Evolutionary conservation across 2,797 vertebrate species (phyloP).

Genomic region (Rhinatrema bivittatum): DNA sequence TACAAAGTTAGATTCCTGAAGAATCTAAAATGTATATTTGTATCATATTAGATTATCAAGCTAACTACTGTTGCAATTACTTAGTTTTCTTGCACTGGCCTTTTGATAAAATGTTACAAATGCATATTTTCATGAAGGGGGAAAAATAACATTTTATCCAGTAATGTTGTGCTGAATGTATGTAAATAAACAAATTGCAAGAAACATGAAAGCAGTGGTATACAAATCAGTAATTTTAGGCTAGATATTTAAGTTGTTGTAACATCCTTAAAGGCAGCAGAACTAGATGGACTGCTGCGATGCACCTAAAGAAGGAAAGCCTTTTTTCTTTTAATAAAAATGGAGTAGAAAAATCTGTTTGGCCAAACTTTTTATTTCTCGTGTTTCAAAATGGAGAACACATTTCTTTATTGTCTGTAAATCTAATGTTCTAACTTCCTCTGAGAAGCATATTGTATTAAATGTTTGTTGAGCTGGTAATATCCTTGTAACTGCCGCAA

Average conservation of each 20-base stretch:
- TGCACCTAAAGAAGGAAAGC: slow-evolving; percentile 41
- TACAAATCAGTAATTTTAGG: slow-evolving; percentile 51
- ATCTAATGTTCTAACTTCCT: slow-evolving; percentile 65
- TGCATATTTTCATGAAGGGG: slow-evolving; percentile 52
- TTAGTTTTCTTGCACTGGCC: slow-evolving; percentile 57
- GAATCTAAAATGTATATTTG: slow-evolving; percentile 63
- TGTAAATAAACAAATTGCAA: slow-evolving; percentile 57
- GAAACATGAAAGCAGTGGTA: slow-evolving; percentile 52
- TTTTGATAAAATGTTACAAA: slow-evolving; percentile 47
- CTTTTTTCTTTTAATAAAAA: slow-evolving; percentile 51
- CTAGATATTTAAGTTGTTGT: slow-evolving; percentile 48
- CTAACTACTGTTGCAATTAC: slow-evolving; percentile 52
- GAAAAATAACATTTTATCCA: slow-evolving; percentile 45
- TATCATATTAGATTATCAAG: slow-evolving; percentile 55
- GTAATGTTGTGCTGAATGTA: slow-evolving; percentile 65
- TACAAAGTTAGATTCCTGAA: slow-evolving; percentile 49
- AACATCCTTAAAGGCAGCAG: slow-evolving; percentile 46
- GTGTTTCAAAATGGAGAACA: slow-evolving; percentile 55
- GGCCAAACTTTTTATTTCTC: slow-evolving; percentile 54
- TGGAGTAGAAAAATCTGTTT: slow-evolving; percentile 42
- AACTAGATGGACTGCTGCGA: slow-evolving; percentile 42
- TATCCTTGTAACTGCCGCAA: slow-evolving; percentile 55
- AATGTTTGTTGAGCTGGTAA: slow-evolving; percentile 68
- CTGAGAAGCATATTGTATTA: slow-evolving; percentile 68
- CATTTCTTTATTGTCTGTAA: slow-evolving; percentile 63